Evolutionary conservation across 2,888 invertebrate genomes (phyloP).

Genomic region (Luperina testacea): DNA sequence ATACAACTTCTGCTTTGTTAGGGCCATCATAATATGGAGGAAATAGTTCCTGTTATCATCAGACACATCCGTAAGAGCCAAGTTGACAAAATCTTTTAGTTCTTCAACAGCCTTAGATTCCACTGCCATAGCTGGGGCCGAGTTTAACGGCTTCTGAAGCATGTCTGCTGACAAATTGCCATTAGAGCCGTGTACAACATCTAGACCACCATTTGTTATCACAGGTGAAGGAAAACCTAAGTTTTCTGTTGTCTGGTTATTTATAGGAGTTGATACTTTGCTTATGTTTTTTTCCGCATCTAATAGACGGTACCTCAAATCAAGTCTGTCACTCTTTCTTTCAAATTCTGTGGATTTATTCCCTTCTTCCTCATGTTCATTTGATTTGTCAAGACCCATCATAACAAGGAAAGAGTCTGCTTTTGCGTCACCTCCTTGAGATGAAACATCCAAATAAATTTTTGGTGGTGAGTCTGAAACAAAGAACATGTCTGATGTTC

Average conservation of each 20-base stretch:
- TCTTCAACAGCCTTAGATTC: conserved; percentile 80
- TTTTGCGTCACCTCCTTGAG: conserved; percentile 75
- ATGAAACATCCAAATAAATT: conserved; percentile 69
- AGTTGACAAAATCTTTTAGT: conserved; percentile 84
- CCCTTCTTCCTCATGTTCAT: conserved; percentile 77
- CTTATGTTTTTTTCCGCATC: conserved; percentile 82
- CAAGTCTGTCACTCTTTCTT: conserved; percentile 77
- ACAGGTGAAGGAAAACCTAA: conserved; percentile 79
- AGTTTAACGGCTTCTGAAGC: conserved; percentile 68
- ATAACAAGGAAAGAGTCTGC: conserved; percentile 85
- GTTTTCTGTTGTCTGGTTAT: conserved; percentile 75
- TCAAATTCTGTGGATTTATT: conserved; percentile 78
- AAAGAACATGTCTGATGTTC: conserved; percentile 84
- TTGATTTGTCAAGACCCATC: conserved; percentile 85
- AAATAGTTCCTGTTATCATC: conserved; percentile 86
- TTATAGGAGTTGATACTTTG: conserved; percentile 85
- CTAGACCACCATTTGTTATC: conserved; percentile 75
- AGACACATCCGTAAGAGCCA: conserved; percentile 81
- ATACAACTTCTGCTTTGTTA: conserved; percentile 87
- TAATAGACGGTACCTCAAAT: conserved; percentile 73
- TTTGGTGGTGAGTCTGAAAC: conserved; percentile 83
- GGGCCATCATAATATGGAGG: conserved; percentile 86
- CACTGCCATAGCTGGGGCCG: conserved; percentile 61
- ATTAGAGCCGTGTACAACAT: conserved; percentile 73
- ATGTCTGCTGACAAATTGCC: conserved; percentile 63